These are phyloP conservation scores for Anagyrus pseudococci DNA, from an alignment of 2,888 invertebrate genomes.

Conservation along the genomic window DNA sequence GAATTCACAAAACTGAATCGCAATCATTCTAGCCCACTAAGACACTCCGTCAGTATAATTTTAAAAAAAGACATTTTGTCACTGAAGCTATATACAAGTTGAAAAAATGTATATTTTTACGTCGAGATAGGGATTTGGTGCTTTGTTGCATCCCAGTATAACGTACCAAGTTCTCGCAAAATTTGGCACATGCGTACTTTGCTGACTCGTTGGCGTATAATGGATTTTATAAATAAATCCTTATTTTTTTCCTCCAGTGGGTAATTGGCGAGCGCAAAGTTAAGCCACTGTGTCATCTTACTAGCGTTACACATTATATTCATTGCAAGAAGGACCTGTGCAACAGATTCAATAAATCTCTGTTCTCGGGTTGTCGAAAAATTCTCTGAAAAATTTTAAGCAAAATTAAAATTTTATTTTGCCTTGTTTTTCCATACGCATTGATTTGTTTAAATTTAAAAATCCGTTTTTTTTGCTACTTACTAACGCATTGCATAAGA, in stretches of 20 bases:
- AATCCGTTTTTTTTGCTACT: constrained; percentile 36
- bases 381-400: background rate
- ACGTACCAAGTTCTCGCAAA: too few relatives aligned
- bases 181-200: constrained; percentile 45
- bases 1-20: too few relatives aligned
- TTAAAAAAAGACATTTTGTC: too few relatives aligned
- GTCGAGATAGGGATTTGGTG: too few relatives aligned
- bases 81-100: too few relatives aligned
- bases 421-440: too few relatives aligned
- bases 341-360: constrained; percentile 65
- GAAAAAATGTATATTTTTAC: too few relatives aligned
- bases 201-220: constrained; percentile 46
- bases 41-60: too few relatives aligned
- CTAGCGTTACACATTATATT: constrained; percentile 72
- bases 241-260: constrained; percentile 51
- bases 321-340: constrained; percentile 70
- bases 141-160: too few relatives aligned
- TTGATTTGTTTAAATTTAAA: background rate
- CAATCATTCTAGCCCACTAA: too few relatives aligned
- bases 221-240: constrained; percentile 45
- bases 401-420: background rate
- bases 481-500: constrained; percentile 67
- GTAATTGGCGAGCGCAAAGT: constrained; percentile 58
- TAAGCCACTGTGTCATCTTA: constrained; percentile 69
- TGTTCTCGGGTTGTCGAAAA: background rate